Percentiles rank a stretch among this genome's conserved stretches.
Conservation (phyloP, 2,113 vertebrate species). For the Cardinalis cardinalis region DNA sequence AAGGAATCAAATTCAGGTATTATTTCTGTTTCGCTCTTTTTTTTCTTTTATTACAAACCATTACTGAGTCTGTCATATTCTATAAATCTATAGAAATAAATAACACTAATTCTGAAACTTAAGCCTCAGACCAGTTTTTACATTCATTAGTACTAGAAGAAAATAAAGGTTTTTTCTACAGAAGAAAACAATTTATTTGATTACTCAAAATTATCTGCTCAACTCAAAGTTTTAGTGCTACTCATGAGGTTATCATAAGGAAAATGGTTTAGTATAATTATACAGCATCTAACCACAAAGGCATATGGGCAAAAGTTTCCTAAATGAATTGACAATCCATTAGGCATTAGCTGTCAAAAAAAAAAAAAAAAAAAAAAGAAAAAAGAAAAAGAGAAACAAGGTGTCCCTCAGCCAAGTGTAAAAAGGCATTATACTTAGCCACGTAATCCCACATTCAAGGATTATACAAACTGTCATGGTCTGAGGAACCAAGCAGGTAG, state of each 20-base stretch:
- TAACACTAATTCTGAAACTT: not conserved
- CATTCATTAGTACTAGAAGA: not conserved
- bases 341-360: not conserved
- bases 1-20: not conserved
- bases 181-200: not conserved
- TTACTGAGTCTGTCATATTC: not conserved
- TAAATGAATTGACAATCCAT: not conserved
- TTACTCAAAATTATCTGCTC: not conserved
- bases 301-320: not conserved
- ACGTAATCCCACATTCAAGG: not conserved
- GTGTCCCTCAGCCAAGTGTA: not conserved
- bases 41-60: not conserved
- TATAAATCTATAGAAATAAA: not conserved
- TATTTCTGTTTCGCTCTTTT: fast-evolving
- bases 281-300: not conserved
- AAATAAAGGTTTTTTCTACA: not conserved
- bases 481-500: not conserved
- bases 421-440: not conserved
- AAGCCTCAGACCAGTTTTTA: not conserved
- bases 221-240: not conserved
- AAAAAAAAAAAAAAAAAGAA: not conserved
- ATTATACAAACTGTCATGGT: too few species aligned
- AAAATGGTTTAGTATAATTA: not conserved
- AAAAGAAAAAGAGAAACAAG: not conserved
- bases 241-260: not conserved